These are phyloP conservation scores for Zeuzera pyrina DNA, from an alignment of 2,888 invertebrate species.

Conservation along the genomic window DNA sequence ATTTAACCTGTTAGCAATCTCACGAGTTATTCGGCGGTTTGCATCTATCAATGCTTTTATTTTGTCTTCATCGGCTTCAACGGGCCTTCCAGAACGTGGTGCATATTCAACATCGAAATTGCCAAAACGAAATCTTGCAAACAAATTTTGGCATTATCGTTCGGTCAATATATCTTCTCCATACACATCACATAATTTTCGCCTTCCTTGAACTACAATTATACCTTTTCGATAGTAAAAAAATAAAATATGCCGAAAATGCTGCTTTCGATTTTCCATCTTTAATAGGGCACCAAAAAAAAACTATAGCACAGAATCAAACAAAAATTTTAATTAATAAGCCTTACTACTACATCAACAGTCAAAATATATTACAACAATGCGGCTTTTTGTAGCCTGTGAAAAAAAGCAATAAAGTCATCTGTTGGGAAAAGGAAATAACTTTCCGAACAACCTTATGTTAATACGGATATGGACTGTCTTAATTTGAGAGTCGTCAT, in stretches of 20 bases:
- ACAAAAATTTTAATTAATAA: constrained; percentile 13
- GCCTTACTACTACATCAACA: constrained; percentile 9
- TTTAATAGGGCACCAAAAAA: constrained; percentile 17
- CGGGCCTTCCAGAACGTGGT: constrained; percentile 15
- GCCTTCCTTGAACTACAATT: no score
- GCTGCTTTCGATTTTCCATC: constrained; percentile 12
- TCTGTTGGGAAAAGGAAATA: constrained; percentile 1
- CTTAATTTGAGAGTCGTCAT: no score
- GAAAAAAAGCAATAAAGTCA: constrained; percentile 1
- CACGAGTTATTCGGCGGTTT: constrained; percentile 17
- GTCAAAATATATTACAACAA: constrained; percentile 3
- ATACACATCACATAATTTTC: constrained; percentile 4
- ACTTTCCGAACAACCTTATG: neutral
- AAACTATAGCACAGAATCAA: constrained; percentile 17
- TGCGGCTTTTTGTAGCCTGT: constrained; percentile 2
- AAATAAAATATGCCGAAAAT: constrained; percentile 15
- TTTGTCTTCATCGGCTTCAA: constrained; percentile 13
- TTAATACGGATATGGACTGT: no score
- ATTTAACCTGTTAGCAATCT: constrained; percentile 18
- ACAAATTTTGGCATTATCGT: no score
- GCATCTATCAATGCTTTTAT: no score
- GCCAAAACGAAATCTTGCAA: constrained; percentile 19
- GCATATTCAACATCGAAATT: constrained; percentile 19
- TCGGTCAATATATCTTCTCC: constrained; percentile 10
- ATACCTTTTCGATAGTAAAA: constrained; percentile 16